A percentile compares a stretch with the other conserved stretches of the same genome.
Evolutionary conservation across 1,140 invertebrate genomes (phyloP).

Genomic region (Aporrectodea caliginosa): DNA sequence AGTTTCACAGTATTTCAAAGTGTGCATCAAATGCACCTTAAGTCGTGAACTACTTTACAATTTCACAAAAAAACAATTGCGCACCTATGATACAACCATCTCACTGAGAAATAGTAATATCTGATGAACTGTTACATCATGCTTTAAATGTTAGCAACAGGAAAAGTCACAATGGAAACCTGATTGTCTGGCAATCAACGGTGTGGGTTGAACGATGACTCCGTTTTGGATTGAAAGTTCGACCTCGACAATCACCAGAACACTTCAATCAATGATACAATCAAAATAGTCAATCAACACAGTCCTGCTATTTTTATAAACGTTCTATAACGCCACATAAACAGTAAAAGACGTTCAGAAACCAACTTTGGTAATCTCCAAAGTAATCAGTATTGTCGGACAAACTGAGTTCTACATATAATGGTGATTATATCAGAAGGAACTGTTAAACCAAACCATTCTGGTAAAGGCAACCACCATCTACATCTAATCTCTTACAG

Average conservation of each 20-base stretch:
- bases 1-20: not conserved
- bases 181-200: slow-evolving; percentile 73
- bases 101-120: not conserved
- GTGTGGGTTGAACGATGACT: slow-evolving; percentile 70
- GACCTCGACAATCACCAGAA: slow-evolving; percentile 59
- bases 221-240: slow-evolving; percentile 66
- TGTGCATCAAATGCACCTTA: not conserved
- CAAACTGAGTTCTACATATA: not conserved
- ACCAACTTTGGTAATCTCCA: not conserved
- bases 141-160: not conserved
- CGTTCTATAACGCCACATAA: not conserved
- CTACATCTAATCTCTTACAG: no score
- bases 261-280: slow-evolving; percentile 40
- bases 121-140: not conserved
- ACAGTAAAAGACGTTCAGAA: not conserved
- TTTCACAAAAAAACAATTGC: not conserved
- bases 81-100: not conserved
- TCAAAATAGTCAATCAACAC: not conserved
- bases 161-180: slow-evolving; percentile 54
- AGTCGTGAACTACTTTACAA: not conserved
- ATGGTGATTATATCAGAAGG: no score
- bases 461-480: no score
- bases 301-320: not conserved
- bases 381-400: not conserved
- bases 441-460: no score